A percentile compares a stretch with the other conserved stretches of the same genome.
These are phyloP conservation scores for Leptopterna dolabrata DNA, from an alignment of 2,888 invertebrate species.

Conservation along the genomic window DNA sequence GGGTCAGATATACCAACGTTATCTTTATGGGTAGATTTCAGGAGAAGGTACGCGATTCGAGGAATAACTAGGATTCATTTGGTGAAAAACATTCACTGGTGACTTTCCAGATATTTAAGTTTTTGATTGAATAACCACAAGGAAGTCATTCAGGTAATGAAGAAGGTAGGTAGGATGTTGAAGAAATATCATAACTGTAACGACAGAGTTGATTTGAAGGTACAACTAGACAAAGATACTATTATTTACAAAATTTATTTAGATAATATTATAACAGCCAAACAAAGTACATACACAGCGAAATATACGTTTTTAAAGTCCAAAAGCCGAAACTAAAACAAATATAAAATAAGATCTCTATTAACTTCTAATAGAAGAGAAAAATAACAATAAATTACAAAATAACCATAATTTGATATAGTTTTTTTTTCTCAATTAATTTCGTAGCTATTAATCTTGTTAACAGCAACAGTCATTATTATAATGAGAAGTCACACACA, in stretches of 20 bases:
- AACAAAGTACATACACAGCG: not conserved
- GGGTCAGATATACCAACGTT: not conserved
- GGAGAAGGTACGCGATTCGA: not conserved
- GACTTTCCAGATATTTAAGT: too few species aligned
- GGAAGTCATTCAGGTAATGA: not conserved
- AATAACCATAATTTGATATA: not conserved
- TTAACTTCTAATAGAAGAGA: not conserved
- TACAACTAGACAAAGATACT: too few species aligned
- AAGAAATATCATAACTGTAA: too few species aligned
- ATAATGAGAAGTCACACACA: not conserved
- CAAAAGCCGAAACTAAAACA: not conserved
- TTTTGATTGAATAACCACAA: too few species aligned
- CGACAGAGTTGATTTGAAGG: too few species aligned
- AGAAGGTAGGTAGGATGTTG: too few species aligned
- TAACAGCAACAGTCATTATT: not conserved
- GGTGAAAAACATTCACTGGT: not conserved
- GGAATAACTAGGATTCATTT: not conserved
- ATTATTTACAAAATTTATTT: conserved; percentile 11
- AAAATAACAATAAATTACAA: conserved; percentile 7
- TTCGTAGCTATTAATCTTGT: not conserved
- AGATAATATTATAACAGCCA: not conserved
- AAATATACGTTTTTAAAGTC: not conserved
- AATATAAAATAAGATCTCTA: not conserved
- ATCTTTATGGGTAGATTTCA: not conserved
- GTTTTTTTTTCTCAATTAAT: not conserved